phyloP scores from a whole-genome alignment of 2,797 vertebrate species.

The Clarias pachynema region DNA sequence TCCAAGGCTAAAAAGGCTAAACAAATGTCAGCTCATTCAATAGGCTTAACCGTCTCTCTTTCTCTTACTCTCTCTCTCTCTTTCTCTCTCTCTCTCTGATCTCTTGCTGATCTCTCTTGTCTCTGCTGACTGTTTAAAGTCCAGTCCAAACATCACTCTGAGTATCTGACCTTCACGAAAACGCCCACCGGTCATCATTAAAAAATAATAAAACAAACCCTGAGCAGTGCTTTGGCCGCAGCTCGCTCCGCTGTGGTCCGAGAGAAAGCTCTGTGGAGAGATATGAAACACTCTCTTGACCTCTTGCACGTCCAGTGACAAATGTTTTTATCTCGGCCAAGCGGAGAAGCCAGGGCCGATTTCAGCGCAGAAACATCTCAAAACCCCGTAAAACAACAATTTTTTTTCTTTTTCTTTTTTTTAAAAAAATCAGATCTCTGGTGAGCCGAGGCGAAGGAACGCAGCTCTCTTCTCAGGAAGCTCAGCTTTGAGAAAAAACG shows the following conservation, averaged over 20 bases:
- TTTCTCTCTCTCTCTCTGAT: neutral
- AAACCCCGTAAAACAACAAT: conserved; percentile 49
- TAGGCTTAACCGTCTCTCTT: neutral
- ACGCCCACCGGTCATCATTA: conserved; percentile 52
- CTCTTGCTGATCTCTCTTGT: conserved; percentile 13
- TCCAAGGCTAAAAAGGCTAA: conserved; percentile 29
- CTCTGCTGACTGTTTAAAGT: conserved; percentile 44
- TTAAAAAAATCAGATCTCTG: conserved; percentile 46
- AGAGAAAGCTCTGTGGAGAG: conserved; percentile 38
- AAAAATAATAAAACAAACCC: conserved; percentile 41
- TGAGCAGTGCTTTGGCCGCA: conserved; percentile 30
- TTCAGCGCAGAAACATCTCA: conserved; percentile 52
- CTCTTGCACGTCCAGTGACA: conserved; percentile 48
- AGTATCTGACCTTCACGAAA: conserved; percentile 50
- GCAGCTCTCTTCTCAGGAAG: conserved; percentile 33
- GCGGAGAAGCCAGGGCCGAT: conserved; percentile 43
- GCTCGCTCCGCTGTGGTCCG: conserved; percentile 39
- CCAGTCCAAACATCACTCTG: conserved; percentile 44
- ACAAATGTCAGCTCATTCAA: conserved; percentile 30
- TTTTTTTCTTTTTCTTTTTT: neutral
- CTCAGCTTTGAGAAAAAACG: conserved; percentile 32
- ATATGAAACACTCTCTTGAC: conserved; percentile 52
- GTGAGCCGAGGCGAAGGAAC: conserved; percentile 35
- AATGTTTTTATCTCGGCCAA: conserved; percentile 53
- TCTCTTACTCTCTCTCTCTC: neutral